Conservation (phyloP, 92 coral and sea anemone species). For the Epizoanthus rinbou region DNA sequence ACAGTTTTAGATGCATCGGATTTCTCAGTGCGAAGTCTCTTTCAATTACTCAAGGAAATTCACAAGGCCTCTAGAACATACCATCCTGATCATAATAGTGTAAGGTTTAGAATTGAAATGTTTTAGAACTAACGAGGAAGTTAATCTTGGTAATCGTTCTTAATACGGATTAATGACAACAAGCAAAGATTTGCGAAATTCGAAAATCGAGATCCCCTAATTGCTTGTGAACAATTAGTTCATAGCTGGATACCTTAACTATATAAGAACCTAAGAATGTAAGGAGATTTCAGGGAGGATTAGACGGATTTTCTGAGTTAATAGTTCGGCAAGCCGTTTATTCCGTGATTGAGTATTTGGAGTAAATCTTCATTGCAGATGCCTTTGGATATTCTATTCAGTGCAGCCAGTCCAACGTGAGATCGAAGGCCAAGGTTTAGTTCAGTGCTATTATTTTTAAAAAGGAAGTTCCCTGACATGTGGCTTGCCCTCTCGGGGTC, state of each 20-base stretch:
- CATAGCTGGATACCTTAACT: constrained; percentile 7
- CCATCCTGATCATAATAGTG: constrained; percentile 9
- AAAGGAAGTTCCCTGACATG: neutral
- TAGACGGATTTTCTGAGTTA: too few species aligned
- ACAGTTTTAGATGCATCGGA: neutral
- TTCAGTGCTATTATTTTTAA: too few species aligned
- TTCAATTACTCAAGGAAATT: constrained; percentile 29
- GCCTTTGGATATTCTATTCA: too few species aligned
- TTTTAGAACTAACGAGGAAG: neutral
- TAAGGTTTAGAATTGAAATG: constrained; percentile 14
- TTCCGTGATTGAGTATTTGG: too few species aligned
- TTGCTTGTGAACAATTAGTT: constrained; percentile 13
- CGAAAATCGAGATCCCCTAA: constrained; percentile 27
- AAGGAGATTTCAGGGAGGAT: too few species aligned
- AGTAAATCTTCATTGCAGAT: too few species aligned
- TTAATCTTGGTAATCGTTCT: constrained; percentile 9
- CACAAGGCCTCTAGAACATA: neutral
- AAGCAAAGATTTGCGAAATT: constrained; percentile 12
- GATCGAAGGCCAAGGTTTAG: too few species aligned
- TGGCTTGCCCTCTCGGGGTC: constrained; percentile 1
- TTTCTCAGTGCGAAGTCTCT: constrained; percentile 26
- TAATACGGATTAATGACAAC: constrained; percentile 32
- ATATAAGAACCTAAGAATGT: too few species aligned
- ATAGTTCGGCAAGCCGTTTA: too few species aligned
- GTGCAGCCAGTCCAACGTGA: too few species aligned